Conservation (phyloP, 2,797 vertebrate species). For the Helarctos malayanus region DNA sequence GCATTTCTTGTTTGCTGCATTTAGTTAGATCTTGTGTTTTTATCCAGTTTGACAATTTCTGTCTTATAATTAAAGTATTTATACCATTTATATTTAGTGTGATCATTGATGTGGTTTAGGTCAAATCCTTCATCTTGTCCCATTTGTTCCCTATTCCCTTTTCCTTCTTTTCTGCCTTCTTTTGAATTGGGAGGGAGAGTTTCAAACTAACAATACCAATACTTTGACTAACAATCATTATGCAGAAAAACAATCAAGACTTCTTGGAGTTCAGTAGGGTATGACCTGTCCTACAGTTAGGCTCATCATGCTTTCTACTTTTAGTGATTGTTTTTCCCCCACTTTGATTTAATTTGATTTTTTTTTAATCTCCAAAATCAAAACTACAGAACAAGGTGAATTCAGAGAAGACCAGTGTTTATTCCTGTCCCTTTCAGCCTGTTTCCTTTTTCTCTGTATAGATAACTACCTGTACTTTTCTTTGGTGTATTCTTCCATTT, state of each 20-base stretch:
- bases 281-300: not conserved
- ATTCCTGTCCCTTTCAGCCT: not conserved
- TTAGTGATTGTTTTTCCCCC: not conserved
- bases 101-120: not conserved
- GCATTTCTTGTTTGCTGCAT: not conserved
- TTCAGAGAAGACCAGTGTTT: not conserved
- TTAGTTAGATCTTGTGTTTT: constrained; percentile 35
- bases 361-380: constrained; percentile 27
- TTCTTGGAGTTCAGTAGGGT: not conserved
- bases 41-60: not conserved
- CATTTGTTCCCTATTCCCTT: not conserved
- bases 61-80: constrained; percentile 33
- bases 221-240: constrained; percentile 34
- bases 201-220: constrained; percentile 11
- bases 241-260: constrained; percentile 2
- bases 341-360: constrained; percentile 55
- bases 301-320: constrained; percentile 26
- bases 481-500: not conserved
- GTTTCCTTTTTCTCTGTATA: not conserved
- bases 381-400: constrained; percentile 8
- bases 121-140: not conserved
- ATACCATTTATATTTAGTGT: not conserved
- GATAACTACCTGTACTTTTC: not conserved
- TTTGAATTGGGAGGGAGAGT: not conserved
- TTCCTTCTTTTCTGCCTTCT: constrained; percentile 3